These are phyloP conservation scores for Pseudomyrmex cubaensis DNA, from an alignment of 1,140 invertebrate genomes.

Conservation along the genomic window DNA sequence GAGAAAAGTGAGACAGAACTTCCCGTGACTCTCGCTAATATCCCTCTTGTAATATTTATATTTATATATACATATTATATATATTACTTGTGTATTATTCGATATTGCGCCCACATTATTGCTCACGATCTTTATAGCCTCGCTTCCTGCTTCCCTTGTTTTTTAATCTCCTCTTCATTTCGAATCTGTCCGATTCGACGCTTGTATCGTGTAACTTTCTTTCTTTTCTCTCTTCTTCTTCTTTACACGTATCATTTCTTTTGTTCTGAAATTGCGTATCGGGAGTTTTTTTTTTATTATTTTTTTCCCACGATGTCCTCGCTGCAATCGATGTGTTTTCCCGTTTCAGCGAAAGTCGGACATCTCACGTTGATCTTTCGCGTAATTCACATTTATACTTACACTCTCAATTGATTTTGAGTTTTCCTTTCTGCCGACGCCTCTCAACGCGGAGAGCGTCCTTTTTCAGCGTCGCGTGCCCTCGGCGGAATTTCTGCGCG, in stretches of 20 bases:
- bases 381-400: background rate
- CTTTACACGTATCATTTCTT: background rate
- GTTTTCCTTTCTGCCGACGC: background rate
- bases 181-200: slow-evolving; percentile 74
- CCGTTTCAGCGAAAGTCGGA: background rate
- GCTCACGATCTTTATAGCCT: slow-evolving; percentile 80
- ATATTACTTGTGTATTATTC: slow-evolving; percentile 79
- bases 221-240: background rate
- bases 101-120: slow-evolving; percentile 78
- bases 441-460: background rate
- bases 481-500: slow-evolving; percentile 9
- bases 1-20: slow-evolving; percentile 67
- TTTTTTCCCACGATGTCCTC: background rate
- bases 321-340: background rate
- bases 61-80: slow-evolving; percentile 75
- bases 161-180: slow-evolving; percentile 69
- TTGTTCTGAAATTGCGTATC: no score
- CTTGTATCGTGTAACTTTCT: slow-evolving; percentile 70
- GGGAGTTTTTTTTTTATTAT: background rate
- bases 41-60: slow-evolving; percentile 79
- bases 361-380: background rate
- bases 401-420: slow-evolving; percentile 7
- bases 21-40: slow-evolving; percentile 73
- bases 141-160: slow-evolving; percentile 81
- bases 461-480: background rate